phyloP scores from a whole-genome alignment of 2,888 invertebrate species.

The Hydroisotoma schaefferi region DNA sequence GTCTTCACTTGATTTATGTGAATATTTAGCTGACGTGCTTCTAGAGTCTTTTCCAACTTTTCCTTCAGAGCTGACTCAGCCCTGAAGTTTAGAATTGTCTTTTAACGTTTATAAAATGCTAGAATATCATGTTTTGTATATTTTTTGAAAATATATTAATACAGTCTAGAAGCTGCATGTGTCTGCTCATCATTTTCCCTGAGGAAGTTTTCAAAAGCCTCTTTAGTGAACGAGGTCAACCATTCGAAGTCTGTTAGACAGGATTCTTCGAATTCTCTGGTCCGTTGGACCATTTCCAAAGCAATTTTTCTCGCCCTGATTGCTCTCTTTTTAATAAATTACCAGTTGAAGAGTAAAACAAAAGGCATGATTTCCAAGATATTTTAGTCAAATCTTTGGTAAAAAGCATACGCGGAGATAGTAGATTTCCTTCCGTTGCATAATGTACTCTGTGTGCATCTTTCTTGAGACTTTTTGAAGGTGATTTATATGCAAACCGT shows the following conservation, averaged over 20 bases:
- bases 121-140: neutral
- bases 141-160: neutral
- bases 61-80: slow-evolving; percentile 41
- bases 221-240: slow-evolving; percentile 42
- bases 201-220: slow-evolving; percentile 43
- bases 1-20: slow-evolving; percentile 44
- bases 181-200: slow-evolving; percentile 45
- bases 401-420: slow-evolving; percentile 36
- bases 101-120: neutral
- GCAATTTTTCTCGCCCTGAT: slow-evolving; percentile 42
- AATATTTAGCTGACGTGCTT: slow-evolving; percentile 39
- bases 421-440: slow-evolving; percentile 43
- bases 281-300: slow-evolving; percentile 32
- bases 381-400: neutral
- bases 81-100: slow-evolving; percentile 17
- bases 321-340: slow-evolving; percentile 31
- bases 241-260: slow-evolving; percentile 45
- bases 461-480: slow-evolving; percentile 46
- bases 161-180: slow-evolving; percentile 34
- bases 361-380: too few relatives aligned
- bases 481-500: slow-evolving; percentile 41
- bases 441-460: slow-evolving; percentile 44
- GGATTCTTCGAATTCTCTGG: slow-evolving; percentile 40
- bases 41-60: slow-evolving; percentile 35
- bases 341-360: too few relatives aligned